These are phyloP conservation scores for Hirundichthys speculiger DNA, from an alignment of 2,113 vertebrate species.

Conservation along the genomic window DNA sequence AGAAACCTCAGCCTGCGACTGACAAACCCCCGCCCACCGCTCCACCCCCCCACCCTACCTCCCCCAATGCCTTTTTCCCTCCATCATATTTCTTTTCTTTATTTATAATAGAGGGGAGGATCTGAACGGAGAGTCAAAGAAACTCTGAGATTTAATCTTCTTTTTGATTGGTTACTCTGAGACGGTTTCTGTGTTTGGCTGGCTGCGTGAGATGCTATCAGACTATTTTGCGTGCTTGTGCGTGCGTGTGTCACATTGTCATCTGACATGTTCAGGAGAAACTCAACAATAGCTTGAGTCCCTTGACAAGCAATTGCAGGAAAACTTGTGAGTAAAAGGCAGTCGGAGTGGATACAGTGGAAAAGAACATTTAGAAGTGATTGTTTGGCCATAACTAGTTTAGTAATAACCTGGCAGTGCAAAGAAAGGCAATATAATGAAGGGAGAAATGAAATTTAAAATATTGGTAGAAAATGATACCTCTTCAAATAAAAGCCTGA, in stretches of 20 bases:
- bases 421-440: too few species aligned
- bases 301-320: slow-evolving; percentile 42
- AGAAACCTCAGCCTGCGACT: slow-evolving; percentile 62
- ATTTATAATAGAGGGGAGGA: slow-evolving; percentile 69
- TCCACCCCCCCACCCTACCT: not conserved
- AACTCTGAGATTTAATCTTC: slow-evolving; percentile 73
- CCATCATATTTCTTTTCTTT: slow-evolving; percentile 74
- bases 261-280: slow-evolving; percentile 50
- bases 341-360: slow-evolving; percentile 21
- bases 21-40: slow-evolving; percentile 41
- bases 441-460: not conserved
- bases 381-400: too few species aligned
- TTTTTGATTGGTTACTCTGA: slow-evolving; percentile 74
- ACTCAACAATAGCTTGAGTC: slow-evolving; percentile 56
- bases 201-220: slow-evolving; percentile 68
- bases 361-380: not conserved
- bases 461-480: too few species aligned
- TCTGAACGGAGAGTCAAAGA: slow-evolving; percentile 62
- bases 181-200: slow-evolving; percentile 69
- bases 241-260: slow-evolving; percentile 20
- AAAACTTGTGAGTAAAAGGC: slow-evolving; percentile 40
- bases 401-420: too few species aligned
- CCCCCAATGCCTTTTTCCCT: slow-evolving; percentile 2
- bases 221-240: slow-evolving; percentile 22
- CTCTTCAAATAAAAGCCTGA: too few species aligned